These are phyloP conservation scores for Oreochromis niloticus DNA, from an alignment of 2,113 vertebrate genomes.

Conservation along the genomic window DNA sequence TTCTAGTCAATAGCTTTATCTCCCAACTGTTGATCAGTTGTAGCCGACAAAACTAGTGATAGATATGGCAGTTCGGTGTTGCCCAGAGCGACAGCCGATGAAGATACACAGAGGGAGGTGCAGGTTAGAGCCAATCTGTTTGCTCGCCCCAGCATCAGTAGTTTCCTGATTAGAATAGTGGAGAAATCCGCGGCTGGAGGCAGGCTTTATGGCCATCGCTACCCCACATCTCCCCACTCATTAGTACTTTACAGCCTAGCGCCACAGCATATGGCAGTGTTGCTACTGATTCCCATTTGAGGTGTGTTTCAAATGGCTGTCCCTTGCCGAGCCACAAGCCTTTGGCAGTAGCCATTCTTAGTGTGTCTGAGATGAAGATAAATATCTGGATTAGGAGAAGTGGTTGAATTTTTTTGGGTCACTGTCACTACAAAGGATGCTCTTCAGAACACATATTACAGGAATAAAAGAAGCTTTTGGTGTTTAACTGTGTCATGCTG, in stretches of 20 bases:
- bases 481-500: background rate
- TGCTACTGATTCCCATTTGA: constrained; percentile 52
- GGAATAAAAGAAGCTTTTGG: background rate
- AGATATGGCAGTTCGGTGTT: constrained; percentile 19
- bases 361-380: constrained; percentile 44
- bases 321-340: constrained; percentile 45
- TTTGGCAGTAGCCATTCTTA: constrained; percentile 30
- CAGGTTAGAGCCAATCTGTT: constrained; percentile 51
- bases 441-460: background rate
- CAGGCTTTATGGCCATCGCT: constrained; percentile 58
- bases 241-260: constrained; percentile 57
- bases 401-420: background rate
- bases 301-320: constrained; percentile 47
- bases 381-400: constrained; percentile 34
- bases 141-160: constrained; percentile 23
- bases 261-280: constrained; percentile 61
- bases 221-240: constrained; percentile 51
- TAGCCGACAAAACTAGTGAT: constrained; percentile 20
- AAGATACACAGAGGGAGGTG: constrained; percentile 43
- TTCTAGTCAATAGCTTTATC: background rate
- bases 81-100: constrained; percentile 49
- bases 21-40: constrained; percentile 42
- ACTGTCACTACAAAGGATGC: constrained; percentile 26
- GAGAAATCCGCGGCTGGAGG: constrained; percentile 50
- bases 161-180: constrained; percentile 54